Conservation (phyloP, 2,888 invertebrate species). For the Drosophila merina region DNA sequence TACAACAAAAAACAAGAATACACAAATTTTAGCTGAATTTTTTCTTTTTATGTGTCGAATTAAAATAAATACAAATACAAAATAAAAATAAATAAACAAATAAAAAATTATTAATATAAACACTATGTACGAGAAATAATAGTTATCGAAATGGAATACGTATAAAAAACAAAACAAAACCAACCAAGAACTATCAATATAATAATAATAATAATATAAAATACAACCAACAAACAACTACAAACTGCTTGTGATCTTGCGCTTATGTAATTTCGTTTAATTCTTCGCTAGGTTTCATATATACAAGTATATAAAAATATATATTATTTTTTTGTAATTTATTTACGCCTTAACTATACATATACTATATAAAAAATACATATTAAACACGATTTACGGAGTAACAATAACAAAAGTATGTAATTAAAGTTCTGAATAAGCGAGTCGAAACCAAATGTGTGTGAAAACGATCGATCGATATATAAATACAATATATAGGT, state of each 20-base stretch:
- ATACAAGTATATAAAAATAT: conserved; percentile 36
- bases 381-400: conserved; percentile 11
- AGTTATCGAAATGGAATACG: conserved; percentile 25
- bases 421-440: conserved; percentile 15
- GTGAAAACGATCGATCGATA: too few species aligned
- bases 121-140: neutral
- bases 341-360: conserved; percentile 35
- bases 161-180: conserved; percentile 15
- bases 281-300: conserved; percentile 55
- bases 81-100: too few species aligned
- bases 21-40: conserved; percentile 76
- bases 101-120: conserved; percentile 31
- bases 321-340: conserved; percentile 47
- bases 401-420: conserved; percentile 26
- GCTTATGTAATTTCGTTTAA: conserved; percentile 50
- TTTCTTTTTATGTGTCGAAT: conserved; percentile 45
- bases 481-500: conserved; percentile 13
- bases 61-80: conserved; percentile 27
- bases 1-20: conserved; percentile 24
- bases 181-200: conserved; percentile 7
- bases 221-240: conserved; percentile 8
- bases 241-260: conserved; percentile 76
- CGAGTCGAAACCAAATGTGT: conserved; percentile 10
- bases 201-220: conserved; percentile 23
- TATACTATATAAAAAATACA: conserved; percentile 30